These are phyloP conservation scores for Acipenser oxyrinchus DNA, from an alignment of 2,797 vertebrate species.

Conservation along the genomic window DNA sequence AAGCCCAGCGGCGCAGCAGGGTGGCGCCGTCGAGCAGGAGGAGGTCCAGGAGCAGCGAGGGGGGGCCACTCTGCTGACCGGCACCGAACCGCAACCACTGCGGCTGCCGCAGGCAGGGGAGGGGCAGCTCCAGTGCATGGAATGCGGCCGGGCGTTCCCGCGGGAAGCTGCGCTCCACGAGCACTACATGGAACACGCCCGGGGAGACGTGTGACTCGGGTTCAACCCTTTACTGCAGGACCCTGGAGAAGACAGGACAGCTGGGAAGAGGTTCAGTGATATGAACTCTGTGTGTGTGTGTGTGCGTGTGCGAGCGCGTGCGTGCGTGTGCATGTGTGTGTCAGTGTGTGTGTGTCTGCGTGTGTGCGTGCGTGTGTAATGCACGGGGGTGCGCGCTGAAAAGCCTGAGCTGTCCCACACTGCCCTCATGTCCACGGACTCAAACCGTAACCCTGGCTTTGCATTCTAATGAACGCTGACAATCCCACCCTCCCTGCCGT, in stretches of 20 bases:
- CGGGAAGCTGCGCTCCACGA: slow-evolving; percentile 66
- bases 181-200: slow-evolving; percentile 70
- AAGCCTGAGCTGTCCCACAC: too few species aligned
- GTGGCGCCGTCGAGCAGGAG: slow-evolving; percentile 57
- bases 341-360: slow-evolving; percentile 43
- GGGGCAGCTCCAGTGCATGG: slow-evolving; percentile 64
- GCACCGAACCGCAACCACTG: slow-evolving; percentile 39
- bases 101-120: slow-evolving; percentile 56
- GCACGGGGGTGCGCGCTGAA: too few species aligned
- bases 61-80: slow-evolving; percentile 9
- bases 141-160: slow-evolving; percentile 61
- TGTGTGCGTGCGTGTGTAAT: too few species aligned
- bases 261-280: slow-evolving; percentile 28
- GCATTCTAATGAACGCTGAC: too few species aligned
- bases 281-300: slow-evolving; percentile 56
- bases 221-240: slow-evolving; percentile 11
- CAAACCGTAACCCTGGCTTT: too few species aligned
- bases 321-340: slow-evolving; percentile 35
- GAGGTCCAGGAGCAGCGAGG: slow-evolving; percentile 49
- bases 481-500: too few species aligned
- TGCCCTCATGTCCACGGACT: too few species aligned
- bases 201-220: slow-evolving; percentile 56
- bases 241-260: neutral
- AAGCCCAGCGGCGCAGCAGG: slow-evolving; percentile 53
- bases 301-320: slow-evolving; percentile 36